These are phyloP conservation scores for Muscina levida DNA, from an alignment of 2,888 invertebrate species.

Conservation along the genomic window DNA sequence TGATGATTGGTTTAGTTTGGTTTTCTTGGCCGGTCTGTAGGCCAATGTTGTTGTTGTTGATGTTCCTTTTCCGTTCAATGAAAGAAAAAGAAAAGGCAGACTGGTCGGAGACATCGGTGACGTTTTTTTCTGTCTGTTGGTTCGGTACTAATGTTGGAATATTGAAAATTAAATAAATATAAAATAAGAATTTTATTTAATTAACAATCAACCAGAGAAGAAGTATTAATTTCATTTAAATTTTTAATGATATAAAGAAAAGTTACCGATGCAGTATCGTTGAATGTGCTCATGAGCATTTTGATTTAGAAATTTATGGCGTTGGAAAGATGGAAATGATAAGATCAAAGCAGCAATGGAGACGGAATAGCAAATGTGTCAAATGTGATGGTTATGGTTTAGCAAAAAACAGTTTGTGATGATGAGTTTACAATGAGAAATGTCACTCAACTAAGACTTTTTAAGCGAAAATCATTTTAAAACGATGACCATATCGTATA, in stretches of 20 bases:
- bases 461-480: no score
- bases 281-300: background rate
- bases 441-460: no score
- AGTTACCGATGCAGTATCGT: conserved; percentile 42
- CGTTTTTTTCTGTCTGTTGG: no score
- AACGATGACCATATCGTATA: no score
- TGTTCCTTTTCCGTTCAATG: conserved; percentile 16
- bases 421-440: no score
- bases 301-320: conserved; percentile 27
- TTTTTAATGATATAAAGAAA: conserved; percentile 61
- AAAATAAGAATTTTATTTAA: conserved; percentile 47
- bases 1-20: conserved; percentile 49
- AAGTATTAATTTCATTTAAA: conserved; percentile 55
- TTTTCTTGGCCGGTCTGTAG: conserved; percentile 44
- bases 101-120: conserved; percentile 60
- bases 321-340: background rate
- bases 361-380: conserved; percentile 1
- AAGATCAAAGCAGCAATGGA: conserved; percentile 4
- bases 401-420: no score
- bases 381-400: conserved; percentile 13
- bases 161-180: conserved; percentile 33
- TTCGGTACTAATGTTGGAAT: conserved; percentile 33
- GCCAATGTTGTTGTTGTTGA: conserved; percentile 32
- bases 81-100: conserved; percentile 49
- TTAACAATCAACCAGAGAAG: conserved; percentile 45